A percentile compares a stretch with the other conserved stretches of the same genome.
These are phyloP conservation scores for Aeoliscus strigatus DNA, from an alignment of 2,797 vertebrate species.

Conservation along the genomic window DNA sequence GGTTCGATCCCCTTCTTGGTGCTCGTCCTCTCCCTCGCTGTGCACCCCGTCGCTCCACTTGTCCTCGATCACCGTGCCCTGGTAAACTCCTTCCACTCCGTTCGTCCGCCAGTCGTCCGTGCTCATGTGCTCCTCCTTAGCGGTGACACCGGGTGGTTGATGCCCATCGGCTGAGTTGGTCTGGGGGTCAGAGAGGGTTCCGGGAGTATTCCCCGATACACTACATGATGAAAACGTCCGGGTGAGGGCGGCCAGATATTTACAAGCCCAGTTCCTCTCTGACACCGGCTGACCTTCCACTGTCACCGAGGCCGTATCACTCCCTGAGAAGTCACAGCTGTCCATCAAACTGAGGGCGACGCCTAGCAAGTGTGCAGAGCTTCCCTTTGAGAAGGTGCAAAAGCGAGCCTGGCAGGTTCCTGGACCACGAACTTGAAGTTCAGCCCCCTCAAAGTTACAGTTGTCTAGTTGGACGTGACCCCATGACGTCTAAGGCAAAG, in stretches of 20 bases:
- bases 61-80: slow-evolving; percentile 70
- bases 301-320: slow-evolving; percentile 84
- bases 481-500: slow-evolving; percentile 77
- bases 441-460: slow-evolving; percentile 88
- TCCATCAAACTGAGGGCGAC: slow-evolving; percentile 84
- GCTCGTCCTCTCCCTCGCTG: slow-evolving; percentile 78
- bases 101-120: slow-evolving; percentile 66
- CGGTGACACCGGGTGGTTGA: slow-evolving; percentile 32
- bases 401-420: slow-evolving; percentile 90
- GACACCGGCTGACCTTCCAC: slow-evolving; percentile 83
- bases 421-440: slow-evolving; percentile 84
- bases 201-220: slow-evolving; percentile 16
- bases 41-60: slow-evolving; percentile 78
- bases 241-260: slow-evolving; percentile 79
- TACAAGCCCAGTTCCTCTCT: slow-evolving; percentile 90
- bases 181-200: slow-evolving; percentile 14
- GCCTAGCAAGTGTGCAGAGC: slow-evolving; percentile 80
- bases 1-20: slow-evolving; percentile 40
- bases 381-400: slow-evolving; percentile 87
- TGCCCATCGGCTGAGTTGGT: slow-evolving; percentile 32
- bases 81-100: slow-evolving; percentile 50
- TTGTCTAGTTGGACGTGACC: slow-evolving; percentile 90
- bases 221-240: slow-evolving; percentile 68
- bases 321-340: slow-evolving; percentile 88
- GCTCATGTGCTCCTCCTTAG: slow-evolving; percentile 66